phyloP scores from a whole-genome alignment of 2,888 invertebrate genomes.

The Fragum fragum region DNA sequence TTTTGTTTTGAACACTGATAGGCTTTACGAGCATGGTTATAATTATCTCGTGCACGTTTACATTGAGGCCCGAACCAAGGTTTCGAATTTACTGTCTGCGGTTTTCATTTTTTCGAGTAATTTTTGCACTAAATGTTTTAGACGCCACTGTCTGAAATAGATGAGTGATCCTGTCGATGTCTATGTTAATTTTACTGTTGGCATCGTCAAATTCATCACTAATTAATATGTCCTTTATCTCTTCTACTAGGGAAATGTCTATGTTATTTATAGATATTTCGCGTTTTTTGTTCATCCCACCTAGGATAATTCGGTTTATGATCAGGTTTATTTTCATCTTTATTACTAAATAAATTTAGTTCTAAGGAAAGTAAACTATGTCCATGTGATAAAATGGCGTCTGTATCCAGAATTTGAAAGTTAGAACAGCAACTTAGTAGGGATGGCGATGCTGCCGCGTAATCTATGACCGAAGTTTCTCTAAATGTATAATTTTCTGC shows the following conservation, averaged over 20 bases:
- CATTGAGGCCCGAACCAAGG: constrained; percentile 48
- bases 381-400: constrained; percentile 35
- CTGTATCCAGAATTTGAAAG: constrained; percentile 28
- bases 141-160: too few species aligned
- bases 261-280: too few species aligned
- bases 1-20: constrained; percentile 24
- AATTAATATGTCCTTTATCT: too few species aligned
- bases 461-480: constrained; percentile 22
- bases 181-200: too few species aligned
- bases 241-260: too few species aligned
- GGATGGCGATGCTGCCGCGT: background rate
- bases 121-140: too few species aligned
- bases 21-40: constrained; percentile 18
- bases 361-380: constrained; percentile 14
- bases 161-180: too few species aligned
- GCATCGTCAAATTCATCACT: too few species aligned
- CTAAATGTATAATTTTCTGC: constrained; percentile 16
- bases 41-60: constrained; percentile 37
- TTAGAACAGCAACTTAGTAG: background rate
- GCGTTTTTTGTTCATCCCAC: too few species aligned
- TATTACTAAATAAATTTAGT: background rate
- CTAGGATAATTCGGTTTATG: too few species aligned
- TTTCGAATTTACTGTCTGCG: constrained; percentile 16
- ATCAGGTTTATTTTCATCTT: too few species aligned
- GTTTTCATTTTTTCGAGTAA: background rate